Evolutionary conservation across 2,888 invertebrate genomes (phyloP).

Genomic region (Spisula subtruncata): DNA sequence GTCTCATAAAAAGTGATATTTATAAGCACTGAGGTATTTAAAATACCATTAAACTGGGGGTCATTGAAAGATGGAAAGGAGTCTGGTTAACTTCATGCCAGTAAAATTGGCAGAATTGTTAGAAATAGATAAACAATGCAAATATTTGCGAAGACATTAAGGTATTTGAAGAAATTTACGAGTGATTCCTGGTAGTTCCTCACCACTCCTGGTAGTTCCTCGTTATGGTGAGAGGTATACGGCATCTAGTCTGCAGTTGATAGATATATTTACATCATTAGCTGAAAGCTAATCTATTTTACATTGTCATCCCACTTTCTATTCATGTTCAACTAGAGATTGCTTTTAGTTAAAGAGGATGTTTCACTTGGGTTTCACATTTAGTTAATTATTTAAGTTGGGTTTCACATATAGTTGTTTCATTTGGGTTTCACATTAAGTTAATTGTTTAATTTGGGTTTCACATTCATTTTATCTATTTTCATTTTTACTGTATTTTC

Average conservation of each 20-base stretch:
- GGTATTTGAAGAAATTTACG: conserved; percentile 2
- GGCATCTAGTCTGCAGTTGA: background rate
- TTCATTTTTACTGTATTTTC: too few relatives aligned
- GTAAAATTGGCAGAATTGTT: background rate
- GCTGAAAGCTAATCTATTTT: background rate
- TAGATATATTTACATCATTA: background rate
- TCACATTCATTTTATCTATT: too few relatives aligned
- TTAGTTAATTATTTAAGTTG: too few relatives aligned
- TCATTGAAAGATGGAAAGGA: background rate
- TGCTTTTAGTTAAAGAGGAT: too few relatives aligned
- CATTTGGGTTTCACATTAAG: too few relatives aligned
- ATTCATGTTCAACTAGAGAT: background rate
- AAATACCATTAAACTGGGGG: background rate
- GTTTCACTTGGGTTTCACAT: too few relatives aligned
- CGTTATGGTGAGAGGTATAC: background rate
- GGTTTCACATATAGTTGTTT: too few relatives aligned
- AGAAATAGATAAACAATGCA: background rate
- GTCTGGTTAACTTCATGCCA: conserved; percentile 28
- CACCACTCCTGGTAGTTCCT: too few relatives aligned
- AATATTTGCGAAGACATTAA: conserved; percentile 5
- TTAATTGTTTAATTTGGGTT: too few relatives aligned
- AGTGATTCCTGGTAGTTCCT: too few relatives aligned
- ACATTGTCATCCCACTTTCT: background rate
- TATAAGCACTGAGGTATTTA: conserved; percentile 11
- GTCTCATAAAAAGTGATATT: conserved; percentile 1